A percentile compares a stretch with the other conserved stretches of the same genome.
phyloP scores from a whole-genome alignment of 1,140 invertebrate species.

The Gonatopus flavifemur region DNA sequence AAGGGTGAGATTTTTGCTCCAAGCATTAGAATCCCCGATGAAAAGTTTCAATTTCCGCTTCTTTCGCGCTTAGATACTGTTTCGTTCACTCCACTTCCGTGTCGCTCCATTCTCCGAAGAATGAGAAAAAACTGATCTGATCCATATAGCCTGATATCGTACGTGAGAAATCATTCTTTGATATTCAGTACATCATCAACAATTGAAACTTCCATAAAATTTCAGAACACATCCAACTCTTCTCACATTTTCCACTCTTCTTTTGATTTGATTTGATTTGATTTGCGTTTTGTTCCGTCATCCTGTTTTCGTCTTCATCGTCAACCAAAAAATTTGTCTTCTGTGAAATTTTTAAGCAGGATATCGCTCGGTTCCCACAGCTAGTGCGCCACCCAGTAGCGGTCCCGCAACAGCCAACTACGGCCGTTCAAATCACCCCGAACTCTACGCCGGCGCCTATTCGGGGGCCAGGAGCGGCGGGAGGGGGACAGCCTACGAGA shows the following conservation, averaged over 20 bases:
- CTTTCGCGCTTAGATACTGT: no score
- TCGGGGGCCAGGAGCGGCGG: conserved; percentile 59
- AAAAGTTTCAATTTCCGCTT: no score
- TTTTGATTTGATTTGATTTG: conserved; percentile 12
- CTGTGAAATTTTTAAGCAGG: conserved; percentile 55
- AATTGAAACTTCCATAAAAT: neutral
- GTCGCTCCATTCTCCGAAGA: no score
- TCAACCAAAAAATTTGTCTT: conserved; percentile 28
- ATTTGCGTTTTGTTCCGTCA: conserved; percentile 2
- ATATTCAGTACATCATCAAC: neutral
- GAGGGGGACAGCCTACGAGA: conserved; percentile 60
- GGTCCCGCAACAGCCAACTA: conserved; percentile 60
- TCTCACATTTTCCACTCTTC: neutral
- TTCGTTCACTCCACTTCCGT: no score
- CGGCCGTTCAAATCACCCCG: conserved; percentile 62
- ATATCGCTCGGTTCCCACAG: conserved; percentile 61
- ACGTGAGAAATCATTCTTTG: no score
- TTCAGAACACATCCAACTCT: neutral
- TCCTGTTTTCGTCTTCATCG: conserved; percentile 26
- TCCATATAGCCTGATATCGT: no score
- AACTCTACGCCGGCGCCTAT: conserved; percentile 68
- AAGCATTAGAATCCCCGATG: no score
- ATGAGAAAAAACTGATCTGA: no score
- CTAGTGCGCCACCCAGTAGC: conserved; percentile 66
- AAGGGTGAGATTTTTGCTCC: no score